Evolutionary conservation across 2,113 vertebrate genomes (phyloP).

Genomic region (Ceratotherium simum): DNA sequence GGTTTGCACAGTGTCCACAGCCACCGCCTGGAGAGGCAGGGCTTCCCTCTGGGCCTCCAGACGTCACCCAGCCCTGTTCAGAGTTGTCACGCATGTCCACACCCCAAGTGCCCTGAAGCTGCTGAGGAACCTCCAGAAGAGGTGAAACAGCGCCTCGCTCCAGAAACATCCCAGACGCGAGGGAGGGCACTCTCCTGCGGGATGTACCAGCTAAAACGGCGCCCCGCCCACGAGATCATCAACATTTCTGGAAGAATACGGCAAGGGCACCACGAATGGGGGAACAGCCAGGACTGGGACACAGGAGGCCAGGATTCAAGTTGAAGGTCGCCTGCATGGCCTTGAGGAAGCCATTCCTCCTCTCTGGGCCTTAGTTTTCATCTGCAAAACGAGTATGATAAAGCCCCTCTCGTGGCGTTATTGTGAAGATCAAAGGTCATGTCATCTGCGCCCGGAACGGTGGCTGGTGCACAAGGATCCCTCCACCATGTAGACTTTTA

Average conservation of each 20-base stretch:
- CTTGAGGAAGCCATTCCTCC: neutral
- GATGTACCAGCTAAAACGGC: neutral
- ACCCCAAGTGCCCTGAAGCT: neutral
- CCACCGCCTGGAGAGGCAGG: neutral
- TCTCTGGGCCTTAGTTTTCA: neutral
- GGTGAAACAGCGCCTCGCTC: accelerated
- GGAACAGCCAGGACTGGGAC: neutral
- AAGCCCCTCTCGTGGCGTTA: neutral
- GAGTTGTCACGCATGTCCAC: neutral
- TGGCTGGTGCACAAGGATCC: neutral
- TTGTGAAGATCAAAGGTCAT: neutral
- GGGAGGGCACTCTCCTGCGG: neutral
- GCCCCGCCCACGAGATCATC: neutral
- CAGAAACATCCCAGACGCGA: neutral
- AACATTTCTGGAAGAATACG: neutral
- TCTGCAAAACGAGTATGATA: neutral
- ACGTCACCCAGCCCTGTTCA: neutral
- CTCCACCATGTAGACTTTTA: neutral
- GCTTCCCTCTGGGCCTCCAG: neutral
- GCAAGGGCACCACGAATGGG: neutral
- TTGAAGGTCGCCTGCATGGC: neutral
- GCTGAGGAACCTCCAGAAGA: neutral
- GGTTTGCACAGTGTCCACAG: neutral
- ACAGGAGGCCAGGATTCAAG: neutral
- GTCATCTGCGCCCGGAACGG: neutral